Evolutionary conservation across 2,888 invertebrate genomes (phyloP), one percentile per base, ranked within the genome.

Genomic region (Drosophila sordidula): DNA sequence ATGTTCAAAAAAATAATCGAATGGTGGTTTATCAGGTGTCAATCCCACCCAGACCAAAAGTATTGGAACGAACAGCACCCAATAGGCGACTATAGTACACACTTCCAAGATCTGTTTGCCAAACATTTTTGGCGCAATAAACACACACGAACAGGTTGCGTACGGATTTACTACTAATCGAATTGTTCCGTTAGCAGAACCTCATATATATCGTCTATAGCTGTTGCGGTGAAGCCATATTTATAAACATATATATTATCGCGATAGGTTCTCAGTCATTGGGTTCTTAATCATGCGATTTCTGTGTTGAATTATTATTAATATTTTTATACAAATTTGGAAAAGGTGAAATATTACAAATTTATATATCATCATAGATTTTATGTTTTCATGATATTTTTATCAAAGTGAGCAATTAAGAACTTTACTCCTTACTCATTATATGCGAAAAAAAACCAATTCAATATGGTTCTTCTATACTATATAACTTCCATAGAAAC

Each of bases 101-200:
- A 63, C 26, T 59, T 75, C 75, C n/a, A 75, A 9, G 1, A 71
- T 29, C 46, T 75, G 18, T 32, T 75, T 66, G 12, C 36, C 59
- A 44, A 75, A 63, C 75, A 75, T 75, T 34, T 34, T 58, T 55
- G 1, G 18, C 2, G 4, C 12, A 12, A n/a, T 6, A 3, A 6
- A 8, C 46, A 5, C 18, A 47, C 49, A 34, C 34, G 36, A 18
- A 9, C 49, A 6, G 39, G 4, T 45, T 41, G 56, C 0, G 1
- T 16, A 14, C 36, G 4, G n/a, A 1, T 22, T 3, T 22, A 2
- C 6, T 41, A 61, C 73, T 72, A 45, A 59, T 14, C 16, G 1
- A 1, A 36, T 12, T 39, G 34, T 14, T 22, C 1, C 12, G 14
- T 26, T 41, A 49, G 6, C 26, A 5, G 3, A 26, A 39, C 11